Evolutionary conservation across 2,113 vertebrate species (phyloP).

Genomic region (Origma solitaria): DNA sequence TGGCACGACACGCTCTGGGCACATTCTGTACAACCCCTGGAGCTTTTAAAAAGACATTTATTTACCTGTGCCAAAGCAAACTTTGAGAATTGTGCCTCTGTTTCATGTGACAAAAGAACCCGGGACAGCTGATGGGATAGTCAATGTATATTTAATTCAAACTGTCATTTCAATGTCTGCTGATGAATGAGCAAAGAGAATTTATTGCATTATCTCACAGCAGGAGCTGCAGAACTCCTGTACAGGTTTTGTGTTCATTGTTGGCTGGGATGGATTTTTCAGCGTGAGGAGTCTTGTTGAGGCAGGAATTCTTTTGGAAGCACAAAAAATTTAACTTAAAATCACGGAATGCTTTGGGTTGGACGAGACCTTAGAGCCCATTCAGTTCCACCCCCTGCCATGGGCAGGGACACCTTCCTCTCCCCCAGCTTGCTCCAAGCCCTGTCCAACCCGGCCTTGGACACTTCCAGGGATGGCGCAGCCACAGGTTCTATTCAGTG

Average conservation of each 20-base stretch:
- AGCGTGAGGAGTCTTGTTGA: neutral
- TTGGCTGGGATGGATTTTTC: neutral
- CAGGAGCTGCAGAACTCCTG: fast-evolving
- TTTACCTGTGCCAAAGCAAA: neutral
- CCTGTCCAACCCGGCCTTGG: neutral
- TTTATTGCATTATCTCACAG: fast-evolving
- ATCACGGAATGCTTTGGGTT: neutral
- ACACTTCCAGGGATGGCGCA: neutral
- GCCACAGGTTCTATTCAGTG: fast-evolving
- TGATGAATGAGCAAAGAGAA: fast-evolving
- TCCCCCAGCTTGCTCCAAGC: fast-evolving
- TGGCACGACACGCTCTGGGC: fast-evolving
- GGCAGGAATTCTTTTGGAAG: too few relatives aligned
- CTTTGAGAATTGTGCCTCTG: fast-evolving
- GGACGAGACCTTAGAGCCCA: neutral
- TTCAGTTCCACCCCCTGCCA: too few relatives aligned
- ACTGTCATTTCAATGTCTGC: fast-evolving
- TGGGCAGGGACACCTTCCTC: neutral
- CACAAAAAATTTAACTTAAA: neutral
- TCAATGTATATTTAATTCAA: fast-evolving
- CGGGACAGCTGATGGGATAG: neutral
- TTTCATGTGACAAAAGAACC: neutral
- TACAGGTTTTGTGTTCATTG: fast-evolving
- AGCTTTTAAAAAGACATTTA: fast-evolving
- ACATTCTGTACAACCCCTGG: fast-evolving